phyloP scores from a whole-genome alignment of 2,888 invertebrate genomes.

The Cheilosia impressa region DNA sequence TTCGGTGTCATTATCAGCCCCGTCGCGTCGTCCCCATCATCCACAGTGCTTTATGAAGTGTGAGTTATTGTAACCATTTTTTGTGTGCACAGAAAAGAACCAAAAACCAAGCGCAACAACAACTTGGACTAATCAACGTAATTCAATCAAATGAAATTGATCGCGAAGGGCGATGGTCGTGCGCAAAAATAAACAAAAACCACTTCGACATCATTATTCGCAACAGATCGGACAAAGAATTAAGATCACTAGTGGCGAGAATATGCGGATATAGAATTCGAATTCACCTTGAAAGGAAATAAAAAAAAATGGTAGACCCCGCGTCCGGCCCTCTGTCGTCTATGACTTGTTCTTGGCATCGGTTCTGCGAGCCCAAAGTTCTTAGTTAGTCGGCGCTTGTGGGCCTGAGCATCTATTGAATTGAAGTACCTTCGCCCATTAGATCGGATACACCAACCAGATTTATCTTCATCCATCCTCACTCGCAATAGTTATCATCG shows the following conservation, averaged over 20 bases:
- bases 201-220: conserved; percentile 20
- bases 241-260: neutral
- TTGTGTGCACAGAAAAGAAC: conserved; percentile 8
- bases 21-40: no score
- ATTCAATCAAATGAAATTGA: conserved; percentile 72
- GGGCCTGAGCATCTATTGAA: neutral
- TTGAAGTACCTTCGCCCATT: conserved; percentile 35
- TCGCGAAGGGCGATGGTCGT: conserved; percentile 57
- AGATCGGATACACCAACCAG: conserved; percentile 69
- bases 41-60: conserved; percentile 48
- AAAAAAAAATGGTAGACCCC: neutral
- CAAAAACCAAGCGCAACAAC: conserved; percentile 3
- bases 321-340: neutral
- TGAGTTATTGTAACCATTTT: conserved; percentile 61
- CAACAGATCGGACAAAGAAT: conserved; percentile 10
- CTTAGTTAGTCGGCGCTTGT: neutral
- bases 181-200: conserved; percentile 6
- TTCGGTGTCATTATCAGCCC: neutral
- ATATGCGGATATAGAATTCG: conserved; percentile 35
- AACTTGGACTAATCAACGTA: conserved; percentile 66
- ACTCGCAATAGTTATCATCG: conserved; percentile 32
- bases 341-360: conserved; percentile 11
- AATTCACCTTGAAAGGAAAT: conserved; percentile 35
- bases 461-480: conserved; percentile 65
- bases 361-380: conserved; percentile 7